These are phyloP conservation scores for Cyanocitta stelleri DNA, from an alignment of 2,113 vertebrate species.

Conservation along the genomic window DNA sequence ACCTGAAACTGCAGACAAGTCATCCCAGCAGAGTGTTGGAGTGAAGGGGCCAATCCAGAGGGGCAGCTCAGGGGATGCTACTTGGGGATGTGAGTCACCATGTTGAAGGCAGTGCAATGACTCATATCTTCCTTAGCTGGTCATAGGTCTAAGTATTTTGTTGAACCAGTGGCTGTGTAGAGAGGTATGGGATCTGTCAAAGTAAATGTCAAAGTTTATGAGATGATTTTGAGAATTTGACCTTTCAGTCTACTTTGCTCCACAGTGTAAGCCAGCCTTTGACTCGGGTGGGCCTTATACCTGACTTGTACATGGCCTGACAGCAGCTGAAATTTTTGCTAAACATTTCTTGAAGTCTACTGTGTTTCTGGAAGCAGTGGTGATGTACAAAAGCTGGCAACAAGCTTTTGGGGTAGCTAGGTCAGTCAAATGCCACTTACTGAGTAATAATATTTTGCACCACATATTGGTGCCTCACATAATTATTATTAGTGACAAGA, in stretches of 20 bases:
- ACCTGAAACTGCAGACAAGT: background rate
- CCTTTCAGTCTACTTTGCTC: background rate
- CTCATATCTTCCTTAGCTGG: background rate
- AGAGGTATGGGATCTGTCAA: background rate
- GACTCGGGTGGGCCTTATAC: background rate
- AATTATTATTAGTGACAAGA: constrained; percentile 12
- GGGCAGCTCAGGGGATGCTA: background rate
- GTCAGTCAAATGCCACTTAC: background rate
- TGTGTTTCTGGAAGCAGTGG: background rate
- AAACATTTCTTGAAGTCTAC: background rate
- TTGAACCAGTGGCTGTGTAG: background rate
- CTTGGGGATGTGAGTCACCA: background rate
- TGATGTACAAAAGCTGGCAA: background rate
- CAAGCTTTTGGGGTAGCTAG: background rate
- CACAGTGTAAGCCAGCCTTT: background rate
- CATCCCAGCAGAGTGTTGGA: background rate
- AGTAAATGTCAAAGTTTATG: background rate
- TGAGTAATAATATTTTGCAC: background rate
- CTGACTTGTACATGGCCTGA: background rate
- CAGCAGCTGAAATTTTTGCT: background rate
- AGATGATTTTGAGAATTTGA: background rate
- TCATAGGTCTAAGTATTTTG: background rate
- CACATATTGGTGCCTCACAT: background rate
- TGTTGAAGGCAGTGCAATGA: background rate
- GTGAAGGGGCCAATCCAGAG: background rate